Conservation (phyloP, 2,113 vertebrate species). For the Petaurus breviceps region DNA sequence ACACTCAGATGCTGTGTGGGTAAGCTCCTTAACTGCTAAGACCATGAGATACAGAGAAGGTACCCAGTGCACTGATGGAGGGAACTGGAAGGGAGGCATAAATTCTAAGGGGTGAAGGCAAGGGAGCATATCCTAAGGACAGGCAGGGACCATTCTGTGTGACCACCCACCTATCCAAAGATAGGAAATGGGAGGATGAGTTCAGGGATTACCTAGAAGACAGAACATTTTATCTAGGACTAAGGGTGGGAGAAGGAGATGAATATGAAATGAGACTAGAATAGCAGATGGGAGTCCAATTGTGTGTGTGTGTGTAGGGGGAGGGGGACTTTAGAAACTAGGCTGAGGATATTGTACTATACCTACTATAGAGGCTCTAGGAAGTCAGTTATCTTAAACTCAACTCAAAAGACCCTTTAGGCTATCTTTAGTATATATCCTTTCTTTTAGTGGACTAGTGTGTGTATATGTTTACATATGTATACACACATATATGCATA, state of each 20-base stretch:
- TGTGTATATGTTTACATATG: not conserved
- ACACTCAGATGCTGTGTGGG: no score
- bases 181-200: not conserved
- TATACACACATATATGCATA: no score
- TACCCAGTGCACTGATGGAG: not conserved
- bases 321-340: not conserved
- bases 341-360: not conserved
- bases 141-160: not conserved
- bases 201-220: not conserved
- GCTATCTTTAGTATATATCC: not conserved
- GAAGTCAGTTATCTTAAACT: not conserved
- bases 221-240: not conserved
- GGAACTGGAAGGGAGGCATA: not conserved
- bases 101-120: not conserved
- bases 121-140: not conserved
- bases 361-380: not conserved
- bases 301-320: not conserved
- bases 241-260: not conserved
- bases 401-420: not conserved
- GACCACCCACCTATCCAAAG: not conserved
- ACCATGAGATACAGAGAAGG: no score
- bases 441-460: not conserved
- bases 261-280: not conserved
- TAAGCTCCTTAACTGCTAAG: not conserved
- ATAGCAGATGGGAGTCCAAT: not conserved